A percentile compares a stretch with the other conserved stretches of the same genome.
phyloP scores from a whole-genome alignment of 92 coral and sea anemone genomes.

The Porites divaricata region DNA sequence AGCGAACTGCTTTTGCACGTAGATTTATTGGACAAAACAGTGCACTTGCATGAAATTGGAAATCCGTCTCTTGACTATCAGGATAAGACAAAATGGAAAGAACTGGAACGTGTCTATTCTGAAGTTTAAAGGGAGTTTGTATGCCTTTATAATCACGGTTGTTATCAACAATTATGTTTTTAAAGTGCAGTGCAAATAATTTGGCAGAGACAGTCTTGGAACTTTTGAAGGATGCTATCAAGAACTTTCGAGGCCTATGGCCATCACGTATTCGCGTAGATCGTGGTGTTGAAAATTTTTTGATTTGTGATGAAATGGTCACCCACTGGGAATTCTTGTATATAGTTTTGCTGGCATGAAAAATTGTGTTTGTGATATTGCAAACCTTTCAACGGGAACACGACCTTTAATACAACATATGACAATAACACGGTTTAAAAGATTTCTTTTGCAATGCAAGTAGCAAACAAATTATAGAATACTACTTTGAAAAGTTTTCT shows the following conservation, averaged over 20 bases:
- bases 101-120: background rate
- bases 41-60: conserved; percentile 21
- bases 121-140: background rate
- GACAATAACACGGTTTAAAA: no score
- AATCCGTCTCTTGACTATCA: conserved; percentile 1
- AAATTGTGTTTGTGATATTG: no score
- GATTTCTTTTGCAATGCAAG: no score
- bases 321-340: background rate
- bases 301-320: conserved; percentile 52
- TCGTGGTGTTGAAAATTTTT: conserved; percentile 67
- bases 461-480: no score
- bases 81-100: conserved; percentile 4
- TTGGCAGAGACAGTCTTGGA: conserved; percentile 34
- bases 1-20: background rate
- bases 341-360: no score
- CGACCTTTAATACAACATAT: no score
- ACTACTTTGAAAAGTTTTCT: no score
- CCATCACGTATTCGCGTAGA: conserved; percentile 73
- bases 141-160: background rate
- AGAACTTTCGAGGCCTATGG: conserved; percentile 59
- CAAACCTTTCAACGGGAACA: no score
- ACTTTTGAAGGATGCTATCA: conserved; percentile 54
- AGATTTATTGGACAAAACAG: background rate
- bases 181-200: conserved; percentile 38
- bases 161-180: conserved; percentile 10